Conservation (phyloP, 2,113 vertebrate genomes). For the Pomatorhinus ruficollis region DNA sequence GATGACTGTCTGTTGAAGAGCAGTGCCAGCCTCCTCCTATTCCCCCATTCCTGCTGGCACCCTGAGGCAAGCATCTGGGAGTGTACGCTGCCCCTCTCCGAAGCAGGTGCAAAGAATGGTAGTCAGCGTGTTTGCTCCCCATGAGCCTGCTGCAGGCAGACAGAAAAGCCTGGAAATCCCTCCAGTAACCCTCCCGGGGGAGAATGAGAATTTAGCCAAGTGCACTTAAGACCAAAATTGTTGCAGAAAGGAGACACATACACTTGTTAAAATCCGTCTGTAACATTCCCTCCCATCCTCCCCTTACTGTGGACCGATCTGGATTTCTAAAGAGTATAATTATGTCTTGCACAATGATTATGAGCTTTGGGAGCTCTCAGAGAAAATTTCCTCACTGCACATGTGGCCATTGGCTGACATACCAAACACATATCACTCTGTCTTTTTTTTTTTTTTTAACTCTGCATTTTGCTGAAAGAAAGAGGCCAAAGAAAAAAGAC, state of each 20-base stretch:
- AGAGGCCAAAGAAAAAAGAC: neutral
- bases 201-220: constrained; percentile 55
- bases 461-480: constrained; percentile 12
- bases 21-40: constrained; percentile 48
- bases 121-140: constrained; percentile 52
- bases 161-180: constrained; percentile 61
- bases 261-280: constrained; percentile 52
- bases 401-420: constrained; percentile 67
- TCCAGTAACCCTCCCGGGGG: constrained; percentile 36
- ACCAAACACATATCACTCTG: constrained; percentile 27
- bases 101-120: constrained; percentile 64
- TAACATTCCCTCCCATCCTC: constrained; percentile 13
- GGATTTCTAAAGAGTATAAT: constrained; percentile 71
- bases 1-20: constrained; percentile 48
- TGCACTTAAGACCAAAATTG: constrained; percentile 52
- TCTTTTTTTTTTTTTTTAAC: neutral
- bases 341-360: constrained; percentile 67
- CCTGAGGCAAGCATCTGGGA: constrained; percentile 67
- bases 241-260: constrained; percentile 54
- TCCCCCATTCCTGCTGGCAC: constrained; percentile 58
- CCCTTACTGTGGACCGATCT: constrained; percentile 52
- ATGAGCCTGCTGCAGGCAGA: constrained; percentile 56
- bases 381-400: constrained; percentile 62
- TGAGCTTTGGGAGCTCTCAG: constrained; percentile 66
- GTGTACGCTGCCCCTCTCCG: constrained; percentile 33